Percentiles rank a stretch among this genome's conserved stretches.
These are phyloP conservation scores for Ophiothrix spiculata DNA, from an alignment of 35 echinoderm and acorn worm species.

Conservation along the genomic window DNA sequence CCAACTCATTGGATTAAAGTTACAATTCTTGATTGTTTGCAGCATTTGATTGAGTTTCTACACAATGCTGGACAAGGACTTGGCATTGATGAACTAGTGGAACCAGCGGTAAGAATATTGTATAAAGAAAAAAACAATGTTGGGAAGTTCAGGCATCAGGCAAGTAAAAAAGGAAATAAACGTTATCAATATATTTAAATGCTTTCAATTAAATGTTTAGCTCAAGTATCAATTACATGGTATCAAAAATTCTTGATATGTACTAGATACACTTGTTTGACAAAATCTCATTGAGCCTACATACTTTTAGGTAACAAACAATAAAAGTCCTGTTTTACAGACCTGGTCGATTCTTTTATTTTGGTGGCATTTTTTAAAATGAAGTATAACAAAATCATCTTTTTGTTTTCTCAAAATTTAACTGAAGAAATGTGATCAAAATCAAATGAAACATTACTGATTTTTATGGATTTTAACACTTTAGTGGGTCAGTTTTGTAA, in stretches of 20 bases:
- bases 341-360: no score
- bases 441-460: no score
- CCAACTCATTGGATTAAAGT: no score
- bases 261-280: background rate
- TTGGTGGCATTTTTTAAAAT: no score
- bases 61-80: constrained; percentile 22
- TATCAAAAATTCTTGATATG: background rate
- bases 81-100: constrained; percentile 18
- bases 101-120: constrained; percentile 27
- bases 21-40: background rate
- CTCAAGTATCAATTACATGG: background rate
- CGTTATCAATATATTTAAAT: background rate
- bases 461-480: background rate
- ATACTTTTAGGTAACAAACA: no score
- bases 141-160: background rate
- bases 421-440: no score
- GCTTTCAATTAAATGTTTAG: background rate
- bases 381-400: no score
- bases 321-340: no score
- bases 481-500: background rate
- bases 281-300: no score
- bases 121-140: background rate
- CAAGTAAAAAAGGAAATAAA: background rate
- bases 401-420: no score
- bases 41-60: constrained; percentile 36